Evolutionary conservation across 2,113 vertebrate genomes (phyloP).

Genomic region (Nothobranchius kuhntae): DNA sequence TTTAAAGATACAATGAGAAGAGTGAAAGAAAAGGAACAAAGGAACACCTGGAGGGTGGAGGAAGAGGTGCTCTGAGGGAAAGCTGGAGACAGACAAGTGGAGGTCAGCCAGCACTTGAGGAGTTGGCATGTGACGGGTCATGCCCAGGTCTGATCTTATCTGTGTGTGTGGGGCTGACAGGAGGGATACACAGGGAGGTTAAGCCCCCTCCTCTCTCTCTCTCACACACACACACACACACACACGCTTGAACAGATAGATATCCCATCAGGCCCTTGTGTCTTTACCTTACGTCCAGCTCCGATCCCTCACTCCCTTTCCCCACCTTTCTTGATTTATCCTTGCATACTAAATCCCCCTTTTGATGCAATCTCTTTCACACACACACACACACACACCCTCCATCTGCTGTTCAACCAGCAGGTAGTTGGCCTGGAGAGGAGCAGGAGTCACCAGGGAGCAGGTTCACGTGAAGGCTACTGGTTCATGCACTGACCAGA

Average conservation of each 20-base stretch:
- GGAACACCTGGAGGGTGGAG: slow-evolving; percentile 65
- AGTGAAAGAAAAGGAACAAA: slow-evolving; percentile 51
- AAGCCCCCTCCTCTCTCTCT: slow-evolving; percentile 24
- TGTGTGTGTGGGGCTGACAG: slow-evolving; percentile 63
- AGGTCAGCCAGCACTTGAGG: slow-evolving; percentile 66
- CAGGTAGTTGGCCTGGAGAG: slow-evolving; percentile 72
- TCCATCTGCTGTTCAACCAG: slow-evolving; percentile 71
- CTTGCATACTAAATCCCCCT: slow-evolving; percentile 63
- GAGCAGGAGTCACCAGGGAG: slow-evolving; percentile 65
- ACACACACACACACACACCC: slow-evolving; percentile 29
- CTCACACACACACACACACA: slow-evolving; percentile 6
- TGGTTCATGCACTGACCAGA: slow-evolving; percentile 59
- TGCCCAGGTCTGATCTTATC: slow-evolving; percentile 69
- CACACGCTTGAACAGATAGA: slow-evolving; percentile 45
- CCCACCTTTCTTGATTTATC: slow-evolving; percentile 47
- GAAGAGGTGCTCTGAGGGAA: slow-evolving; percentile 31
- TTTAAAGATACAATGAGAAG: slow-evolving; percentile 26
- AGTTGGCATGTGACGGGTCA: slow-evolving; percentile 72
- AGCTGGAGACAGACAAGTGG: slow-evolving; percentile 64
- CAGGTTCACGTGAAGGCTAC: slow-evolving; percentile 72
- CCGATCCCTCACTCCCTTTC: slow-evolving; percentile 9
- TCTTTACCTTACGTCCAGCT: slow-evolving; percentile 36
- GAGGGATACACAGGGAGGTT: slow-evolving; percentile 63
- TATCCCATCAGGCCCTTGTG: slow-evolving; percentile 56
- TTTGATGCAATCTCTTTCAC: slow-evolving; percentile 46